Evolutionary conservation across 37 sponge, comb jelly and placozoan species (phyloP), one percentile per base, ranked within the genome.

Genomic region (Spongilla lacustris): DNA sequence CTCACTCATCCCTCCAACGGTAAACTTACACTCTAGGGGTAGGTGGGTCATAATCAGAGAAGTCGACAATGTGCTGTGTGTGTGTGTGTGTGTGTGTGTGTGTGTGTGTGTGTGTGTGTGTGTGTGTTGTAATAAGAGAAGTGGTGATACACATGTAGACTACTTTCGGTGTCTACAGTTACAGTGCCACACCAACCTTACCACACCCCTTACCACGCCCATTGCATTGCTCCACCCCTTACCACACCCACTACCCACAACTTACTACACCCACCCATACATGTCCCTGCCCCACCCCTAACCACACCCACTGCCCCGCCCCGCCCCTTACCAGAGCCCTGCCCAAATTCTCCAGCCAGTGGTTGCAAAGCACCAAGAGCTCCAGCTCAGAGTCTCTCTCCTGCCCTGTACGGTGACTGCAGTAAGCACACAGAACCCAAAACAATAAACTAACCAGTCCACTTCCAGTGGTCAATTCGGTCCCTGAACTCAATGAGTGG

Each of bases 401-500:
- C 28, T 74, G 36, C 67, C 95, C 94, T 93, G 69, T 11, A 36
- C 1, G 67, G 29, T 70, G 71, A 27, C 38, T 71, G 73, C 78
- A 17, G 38, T 36, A 75, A 10, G 38, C 67, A 74, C 32, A 86
- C 73, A 69, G 23, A 86, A 50, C 27, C 13, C 32, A 49, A 86
- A 12, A 28, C n/a, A 5, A 49, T 27, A 69, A 6, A 74, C 80
- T 26, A 36, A 94, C 94, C 93, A 9, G 87, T 90, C 93, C 96
- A 95, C 82, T 81, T 90, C 93, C 96, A 95, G 83, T 94, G 90
- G 73, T 91, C 94, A 24, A 90, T 90, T 24, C 95, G 66, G 81
- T 95, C 95, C 68, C 90, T 83, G 79, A 95, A 92, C 73, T 95
- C 95, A 19, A 95, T 28, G 50, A 89, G 30, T 10, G 95, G 92